phyloP scores from a whole-genome alignment of 2,797 vertebrate genomes.

The Danio kyathit region DNA sequence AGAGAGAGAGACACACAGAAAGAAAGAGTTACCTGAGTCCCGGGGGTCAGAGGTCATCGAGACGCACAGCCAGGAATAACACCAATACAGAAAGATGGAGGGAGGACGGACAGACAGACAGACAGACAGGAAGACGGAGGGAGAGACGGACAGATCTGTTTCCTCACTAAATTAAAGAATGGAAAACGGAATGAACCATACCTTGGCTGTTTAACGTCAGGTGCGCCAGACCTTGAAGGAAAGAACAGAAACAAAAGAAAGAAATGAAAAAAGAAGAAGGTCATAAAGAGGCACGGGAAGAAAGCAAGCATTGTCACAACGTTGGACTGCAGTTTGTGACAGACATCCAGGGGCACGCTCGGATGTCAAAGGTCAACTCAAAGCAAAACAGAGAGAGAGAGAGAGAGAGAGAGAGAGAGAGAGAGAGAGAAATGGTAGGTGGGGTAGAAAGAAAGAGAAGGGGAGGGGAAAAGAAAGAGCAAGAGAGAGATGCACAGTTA shows the following conservation, averaged over 20 bases:
- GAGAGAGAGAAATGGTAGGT: slow-evolving; percentile 11
- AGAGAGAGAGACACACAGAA: slow-evolving; percentile 66
- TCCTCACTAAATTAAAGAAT: slow-evolving; percentile 49
- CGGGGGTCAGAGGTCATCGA: slow-evolving; percentile 69
- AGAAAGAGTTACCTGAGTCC: slow-evolving; percentile 81
- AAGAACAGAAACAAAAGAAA: slow-evolving; percentile 87
- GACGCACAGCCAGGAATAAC: slow-evolving; percentile 72
- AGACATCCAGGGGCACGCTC: slow-evolving; percentile 86
- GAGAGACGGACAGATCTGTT: slow-evolving; percentile 54
- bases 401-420: slow-evolving; percentile 59
- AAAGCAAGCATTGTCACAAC: slow-evolving; percentile 90
- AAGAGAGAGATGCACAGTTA: too few species aligned
- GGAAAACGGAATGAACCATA: slow-evolving; percentile 86
- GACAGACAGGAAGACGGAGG: slow-evolving; percentile 41
- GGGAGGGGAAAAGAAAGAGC: not conserved
- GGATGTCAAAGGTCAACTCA: slow-evolving; percentile 87
- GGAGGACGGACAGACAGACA: slow-evolving; percentile 46
- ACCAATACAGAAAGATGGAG: slow-evolving; percentile 69
- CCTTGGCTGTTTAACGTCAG: slow-evolving; percentile 99
- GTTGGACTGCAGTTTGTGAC: slow-evolving; percentile 91
- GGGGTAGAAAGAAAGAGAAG: slow-evolving; percentile 40
- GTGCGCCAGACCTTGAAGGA: slow-evolving; percentile 96
- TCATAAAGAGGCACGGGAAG: slow-evolving; percentile 76
- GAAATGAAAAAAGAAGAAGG: slow-evolving; percentile 76
- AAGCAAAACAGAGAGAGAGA: slow-evolving; percentile 69